These are phyloP conservation scores for Bombus sibiricus DNA, from an alignment of 1,140 invertebrate species.

Conservation along the genomic window DNA sequence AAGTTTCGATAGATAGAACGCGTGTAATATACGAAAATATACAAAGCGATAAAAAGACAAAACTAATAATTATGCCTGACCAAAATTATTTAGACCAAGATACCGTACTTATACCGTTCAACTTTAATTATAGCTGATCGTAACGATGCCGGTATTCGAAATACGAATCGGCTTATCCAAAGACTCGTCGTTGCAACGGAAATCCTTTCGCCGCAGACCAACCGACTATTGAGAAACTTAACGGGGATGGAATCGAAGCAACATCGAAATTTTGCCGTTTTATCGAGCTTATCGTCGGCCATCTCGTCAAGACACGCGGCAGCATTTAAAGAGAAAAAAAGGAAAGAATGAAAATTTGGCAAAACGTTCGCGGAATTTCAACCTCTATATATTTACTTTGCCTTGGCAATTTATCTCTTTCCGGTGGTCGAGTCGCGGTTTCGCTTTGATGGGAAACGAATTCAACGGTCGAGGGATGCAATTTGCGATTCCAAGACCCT, in stretches of 20 bases:
- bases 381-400: constrained; percentile 34
- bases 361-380: not conserved
- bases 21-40: no score
- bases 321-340: not conserved
- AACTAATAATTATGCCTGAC: rapidly evolving
- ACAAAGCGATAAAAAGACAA: no score
- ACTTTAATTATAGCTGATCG: no score
- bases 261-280: not conserved
- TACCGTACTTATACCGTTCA: no score
- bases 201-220: not conserved
- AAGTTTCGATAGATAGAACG: no score
- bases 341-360: not conserved
- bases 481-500: constrained; percentile 34
- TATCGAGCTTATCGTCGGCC: not conserved
- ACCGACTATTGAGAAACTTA: not conserved
- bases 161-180: no score
- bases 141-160: no score
- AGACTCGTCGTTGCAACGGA: no score
- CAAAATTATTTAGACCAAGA: no score
- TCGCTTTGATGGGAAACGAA: constrained; percentile 21
- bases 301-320: not conserved
- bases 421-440: constrained; percentile 13
- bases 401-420: constrained; percentile 30
- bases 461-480: constrained; percentile 41
- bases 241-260: not conserved